Percentiles rank a stretch among this genome's conserved stretches.
phyloP scores from a whole-genome alignment of 2,888 invertebrate genomes.

The Cheilosia urbana region DNA sequence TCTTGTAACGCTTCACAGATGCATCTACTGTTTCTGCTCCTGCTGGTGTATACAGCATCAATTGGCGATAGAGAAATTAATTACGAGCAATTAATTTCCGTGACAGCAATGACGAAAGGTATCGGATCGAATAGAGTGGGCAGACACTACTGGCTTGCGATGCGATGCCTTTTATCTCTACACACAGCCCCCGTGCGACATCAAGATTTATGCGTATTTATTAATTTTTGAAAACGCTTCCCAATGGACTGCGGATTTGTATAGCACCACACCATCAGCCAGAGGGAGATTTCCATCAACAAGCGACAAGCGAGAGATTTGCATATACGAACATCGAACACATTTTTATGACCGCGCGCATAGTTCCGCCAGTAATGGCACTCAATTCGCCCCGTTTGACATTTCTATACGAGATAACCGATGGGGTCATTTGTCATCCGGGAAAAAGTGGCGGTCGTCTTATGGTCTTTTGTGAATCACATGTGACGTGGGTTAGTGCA shows the following conservation, averaged over 20 bases:
- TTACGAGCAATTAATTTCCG: conserved; percentile 71
- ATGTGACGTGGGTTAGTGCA: conserved; percentile 20
- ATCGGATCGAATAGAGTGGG: conserved; percentile 66
- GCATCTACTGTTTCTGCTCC: conserved; percentile 58
- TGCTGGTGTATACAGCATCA: conserved; percentile 45
- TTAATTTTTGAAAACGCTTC: conserved; percentile 51
- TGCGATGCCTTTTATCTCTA: conserved; percentile 55
- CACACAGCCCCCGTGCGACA: conserved; percentile 47
- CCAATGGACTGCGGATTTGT: conserved; percentile 24
- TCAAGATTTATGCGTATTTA: conserved; percentile 65
- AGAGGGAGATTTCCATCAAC: conserved; percentile 32
- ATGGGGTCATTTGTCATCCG: conserved; percentile 69
- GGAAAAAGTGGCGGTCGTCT: conserved; percentile 33
- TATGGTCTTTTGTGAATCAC: conserved; percentile 42
- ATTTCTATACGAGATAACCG: conserved; percentile 66
- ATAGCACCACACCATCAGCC: neutral
- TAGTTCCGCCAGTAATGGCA: conserved; percentile 51
- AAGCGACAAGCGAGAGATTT: conserved; percentile 43
- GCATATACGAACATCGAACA: conserved; percentile 30
- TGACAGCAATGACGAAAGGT: conserved; percentile 75
- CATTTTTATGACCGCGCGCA: conserved; percentile 21
- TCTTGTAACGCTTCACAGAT: conserved; percentile 67
- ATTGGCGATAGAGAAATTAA: conserved; percentile 75
- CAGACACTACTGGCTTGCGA: conserved; percentile 8
- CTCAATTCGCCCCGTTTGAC: conserved; percentile 53